Evolutionary conservation across 2,888 invertebrate species (phyloP), one percentile per base, ranked within the genome.

Genomic region (Torymus tubicola): DNA sequence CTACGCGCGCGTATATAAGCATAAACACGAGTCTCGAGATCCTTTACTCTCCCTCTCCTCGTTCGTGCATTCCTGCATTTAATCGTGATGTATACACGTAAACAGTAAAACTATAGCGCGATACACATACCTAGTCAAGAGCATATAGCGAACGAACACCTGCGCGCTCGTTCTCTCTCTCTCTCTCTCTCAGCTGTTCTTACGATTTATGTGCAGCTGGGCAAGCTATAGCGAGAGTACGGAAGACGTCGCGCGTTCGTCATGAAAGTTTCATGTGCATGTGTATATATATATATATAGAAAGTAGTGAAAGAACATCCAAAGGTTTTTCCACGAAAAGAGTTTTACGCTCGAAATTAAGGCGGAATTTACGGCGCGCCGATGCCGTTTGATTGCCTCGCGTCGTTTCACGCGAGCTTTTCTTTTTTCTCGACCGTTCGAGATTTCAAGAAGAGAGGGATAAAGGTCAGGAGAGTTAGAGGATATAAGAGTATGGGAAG

Each of bases 221-320:
- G 12, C 53, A 16, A 18, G n/a, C 12, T 42, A 14, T 21, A 53
- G 24, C 57, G 65, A 57, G 50, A n/a, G n/a, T n/a, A n/a, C 18
- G 13, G 8, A 57, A 53, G 21, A 31, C 64, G 42, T 24, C 16
- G 18, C 57, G 65, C 14, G 52, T 75, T 50, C 75, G 58, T 58
- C 75, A 75, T 75, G 68, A 75, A 75, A 75, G 24, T 75, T 75
- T 75, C 75, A 76, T 69, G 61, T 16, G 12, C 24, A 24, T 24
- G 52, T 21, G 21, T 10, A 58, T 31, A 42, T 21, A 31, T 21
- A 21, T 21, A n/a, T 10, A 3, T 12, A 24, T 13, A 18, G 3
- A 13, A 21, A 64, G 58, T 58, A 74, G 50, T 64, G 57, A 65
- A 24, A 73, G 24, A 57, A 24, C 24, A 13, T 57, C 57, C 57